These are phyloP conservation scores for Watsonalla binaria DNA, from an alignment of 2,888 invertebrate genomes.

Conservation along the genomic window DNA sequence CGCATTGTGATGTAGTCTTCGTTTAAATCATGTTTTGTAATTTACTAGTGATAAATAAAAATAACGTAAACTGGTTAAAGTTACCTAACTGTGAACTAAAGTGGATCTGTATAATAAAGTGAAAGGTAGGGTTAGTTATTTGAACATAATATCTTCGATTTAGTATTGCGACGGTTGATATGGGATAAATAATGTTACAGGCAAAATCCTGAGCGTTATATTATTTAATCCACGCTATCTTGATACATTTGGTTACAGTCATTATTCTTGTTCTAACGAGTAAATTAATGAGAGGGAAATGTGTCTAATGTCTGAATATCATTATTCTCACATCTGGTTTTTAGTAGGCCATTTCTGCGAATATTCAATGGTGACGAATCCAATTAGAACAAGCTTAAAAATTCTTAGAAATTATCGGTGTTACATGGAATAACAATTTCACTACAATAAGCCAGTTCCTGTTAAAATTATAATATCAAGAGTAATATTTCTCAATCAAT, in stretches of 20 bases:
- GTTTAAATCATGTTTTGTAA: too few species aligned
- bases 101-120: too few species aligned
- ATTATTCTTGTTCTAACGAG: conserved; percentile 21
- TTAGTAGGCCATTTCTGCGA: background rate
- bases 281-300: conserved; percentile 22
- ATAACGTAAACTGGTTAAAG: too few species aligned
- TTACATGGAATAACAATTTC: too few species aligned
- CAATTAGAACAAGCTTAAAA: background rate
- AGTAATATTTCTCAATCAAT: too few species aligned
- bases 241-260: conserved; percentile 16
- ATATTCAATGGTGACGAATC: background rate
- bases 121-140: too few species aligned
- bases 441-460: too few species aligned
- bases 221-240: conserved; percentile 6
- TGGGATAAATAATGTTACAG: background rate
- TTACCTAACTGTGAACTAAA: too few species aligned
- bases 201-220: background rate
- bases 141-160: too few species aligned
- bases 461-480: too few species aligned
- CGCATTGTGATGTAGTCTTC: too few species aligned
- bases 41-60: too few species aligned
- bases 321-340: conserved; percentile 21
- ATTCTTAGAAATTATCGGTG: background rate
- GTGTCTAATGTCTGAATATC: conserved; percentile 19
- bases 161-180: background rate